These are phyloP conservation scores for Lepus townsendii DNA, from an alignment of 2,797 vertebrate genomes.

Conservation along the genomic window DNA sequence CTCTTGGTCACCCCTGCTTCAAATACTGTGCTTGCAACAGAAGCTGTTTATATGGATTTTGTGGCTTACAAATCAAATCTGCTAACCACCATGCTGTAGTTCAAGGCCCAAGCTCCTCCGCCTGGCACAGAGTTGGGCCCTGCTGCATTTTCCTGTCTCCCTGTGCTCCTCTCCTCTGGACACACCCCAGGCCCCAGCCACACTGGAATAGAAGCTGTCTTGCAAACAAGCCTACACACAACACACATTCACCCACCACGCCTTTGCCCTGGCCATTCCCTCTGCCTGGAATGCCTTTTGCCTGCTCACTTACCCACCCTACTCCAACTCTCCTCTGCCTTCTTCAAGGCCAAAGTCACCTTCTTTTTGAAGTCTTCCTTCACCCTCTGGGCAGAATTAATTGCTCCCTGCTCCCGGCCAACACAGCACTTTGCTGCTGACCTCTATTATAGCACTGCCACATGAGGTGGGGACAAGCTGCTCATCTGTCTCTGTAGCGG, in stretches of 20 bases:
- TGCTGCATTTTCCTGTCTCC: not conserved
- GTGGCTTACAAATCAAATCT: not conserved
- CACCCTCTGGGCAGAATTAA: conserved; percentile 74
- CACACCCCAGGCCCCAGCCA: not conserved
- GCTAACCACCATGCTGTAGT: not conserved
- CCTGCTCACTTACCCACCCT: not conserved
- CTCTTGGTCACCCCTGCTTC: not conserved
- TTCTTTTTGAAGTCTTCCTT: conserved; percentile 70
- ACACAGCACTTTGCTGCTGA: conserved; percentile 54
- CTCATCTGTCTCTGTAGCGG: conserved; percentile 62
- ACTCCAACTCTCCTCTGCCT: not conserved
- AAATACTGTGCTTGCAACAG: not conserved
- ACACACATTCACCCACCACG: too few relatives aligned
- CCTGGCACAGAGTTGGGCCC: not conserved
- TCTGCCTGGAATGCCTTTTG: not conserved
- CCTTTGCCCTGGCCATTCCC: not conserved
- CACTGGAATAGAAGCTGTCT: not conserved
- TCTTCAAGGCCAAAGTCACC: conserved; percentile 77
- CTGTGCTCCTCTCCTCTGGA: not conserved
- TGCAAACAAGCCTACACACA: not conserved
- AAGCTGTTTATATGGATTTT: not conserved
- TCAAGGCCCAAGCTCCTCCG: not conserved
- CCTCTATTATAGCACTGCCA: conserved; percentile 68
- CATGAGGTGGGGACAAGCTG: not conserved
- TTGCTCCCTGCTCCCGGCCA: conserved; percentile 57